phyloP scores from a whole-genome alignment of 2,797 vertebrate species.

The Amazonetta brasiliensis region DNA sequence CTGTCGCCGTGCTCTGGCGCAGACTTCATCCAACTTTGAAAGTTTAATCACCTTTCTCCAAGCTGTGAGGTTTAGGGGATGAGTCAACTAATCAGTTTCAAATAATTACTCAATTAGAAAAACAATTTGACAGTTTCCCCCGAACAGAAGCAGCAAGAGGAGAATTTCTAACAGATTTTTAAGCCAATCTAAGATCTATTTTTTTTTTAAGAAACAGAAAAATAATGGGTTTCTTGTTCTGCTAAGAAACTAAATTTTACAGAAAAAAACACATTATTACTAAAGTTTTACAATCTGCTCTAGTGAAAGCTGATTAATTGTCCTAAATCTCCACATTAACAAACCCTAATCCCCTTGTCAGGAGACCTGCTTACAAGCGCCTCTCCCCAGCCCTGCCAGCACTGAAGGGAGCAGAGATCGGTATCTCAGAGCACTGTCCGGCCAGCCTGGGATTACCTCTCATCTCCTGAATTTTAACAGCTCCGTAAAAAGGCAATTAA shows the following conservation, averaged over 20 bases:
- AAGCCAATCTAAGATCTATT: not conserved
- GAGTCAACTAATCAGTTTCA: conserved; percentile 56
- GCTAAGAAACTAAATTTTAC: not conserved
- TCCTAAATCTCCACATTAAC: conserved; percentile 46
- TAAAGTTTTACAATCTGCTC: conserved; percentile 26
- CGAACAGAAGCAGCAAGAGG: conserved; percentile 4
- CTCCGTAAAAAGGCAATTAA: conserved; percentile 59
- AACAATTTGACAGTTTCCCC: conserved; percentile 23
- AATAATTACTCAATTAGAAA: conserved; percentile 64
- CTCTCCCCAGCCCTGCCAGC: not conserved
- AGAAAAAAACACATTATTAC: not conserved
- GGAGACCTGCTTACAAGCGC: conserved; percentile 42
- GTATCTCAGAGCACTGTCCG: conserved; percentile 42
- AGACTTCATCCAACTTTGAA: conserved; percentile 38
- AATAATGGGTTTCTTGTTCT: accelerated
- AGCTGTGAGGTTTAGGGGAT: conserved; percentile 55
- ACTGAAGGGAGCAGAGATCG: conserved; percentile 41
- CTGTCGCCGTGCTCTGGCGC: conserved; percentile 26
- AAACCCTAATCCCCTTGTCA: conserved; percentile 64
- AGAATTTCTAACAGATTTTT: not conserved
- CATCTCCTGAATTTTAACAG: conserved; percentile 55
- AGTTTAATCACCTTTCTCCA: conserved; percentile 65
- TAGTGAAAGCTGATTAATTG: conserved; percentile 62
- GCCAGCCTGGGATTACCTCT: conserved; percentile 49
- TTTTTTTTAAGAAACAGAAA: not conserved